Evolutionary conservation across 1,140 invertebrate genomes (phyloP).

Genomic region (Paracyclopina nana): DNA sequence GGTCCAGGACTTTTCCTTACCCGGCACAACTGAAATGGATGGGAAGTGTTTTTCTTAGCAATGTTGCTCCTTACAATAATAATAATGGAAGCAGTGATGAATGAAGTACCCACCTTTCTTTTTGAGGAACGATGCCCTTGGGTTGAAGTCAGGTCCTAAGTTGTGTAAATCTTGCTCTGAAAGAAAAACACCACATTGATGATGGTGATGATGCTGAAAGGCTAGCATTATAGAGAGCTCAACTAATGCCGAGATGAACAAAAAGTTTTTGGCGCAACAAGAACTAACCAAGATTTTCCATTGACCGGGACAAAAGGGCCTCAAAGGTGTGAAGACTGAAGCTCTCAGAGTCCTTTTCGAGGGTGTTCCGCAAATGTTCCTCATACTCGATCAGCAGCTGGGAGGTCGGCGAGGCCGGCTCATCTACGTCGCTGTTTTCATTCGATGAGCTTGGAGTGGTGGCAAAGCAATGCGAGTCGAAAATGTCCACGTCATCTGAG

Average conservation of each 20-base stretch:
- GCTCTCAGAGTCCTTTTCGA: slow-evolving; percentile 80
- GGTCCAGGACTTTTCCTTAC: too few relatives aligned
- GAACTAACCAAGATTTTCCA: slow-evolving; percentile 60
- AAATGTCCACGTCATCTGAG: slow-evolving; percentile 66
- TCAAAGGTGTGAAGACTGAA: slow-evolving; percentile 84
- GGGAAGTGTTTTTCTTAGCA: too few relatives aligned
- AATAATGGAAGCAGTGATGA: too few relatives aligned
- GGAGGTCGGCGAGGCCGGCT: slow-evolving; percentile 64
- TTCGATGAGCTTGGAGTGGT: slow-evolving; percentile 66
- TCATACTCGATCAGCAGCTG: slow-evolving; percentile 75
- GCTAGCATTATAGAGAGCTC: neutral
- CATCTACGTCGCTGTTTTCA: slow-evolving; percentile 16
- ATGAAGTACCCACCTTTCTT: slow-evolving; percentile 2
- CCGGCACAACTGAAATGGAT: too few relatives aligned
- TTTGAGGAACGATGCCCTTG: slow-evolving; percentile 4
- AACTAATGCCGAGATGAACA: slow-evolving; percentile 8
- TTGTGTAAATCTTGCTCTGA: slow-evolving; percentile 15
- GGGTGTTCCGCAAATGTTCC: slow-evolving; percentile 75
- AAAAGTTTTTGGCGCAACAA: neutral
- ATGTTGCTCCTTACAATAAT: too few relatives aligned
- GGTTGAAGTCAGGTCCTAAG: slow-evolving; percentile 5
- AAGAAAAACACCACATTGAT: too few relatives aligned
- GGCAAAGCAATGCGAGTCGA: slow-evolving; percentile 80
- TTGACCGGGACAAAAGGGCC: slow-evolving; percentile 70
- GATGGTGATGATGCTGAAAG: neutral